These are phyloP conservation scores for Taurulus bubalis DNA, from an alignment of 2,113 vertebrate species.

Conservation along the genomic window DNA sequence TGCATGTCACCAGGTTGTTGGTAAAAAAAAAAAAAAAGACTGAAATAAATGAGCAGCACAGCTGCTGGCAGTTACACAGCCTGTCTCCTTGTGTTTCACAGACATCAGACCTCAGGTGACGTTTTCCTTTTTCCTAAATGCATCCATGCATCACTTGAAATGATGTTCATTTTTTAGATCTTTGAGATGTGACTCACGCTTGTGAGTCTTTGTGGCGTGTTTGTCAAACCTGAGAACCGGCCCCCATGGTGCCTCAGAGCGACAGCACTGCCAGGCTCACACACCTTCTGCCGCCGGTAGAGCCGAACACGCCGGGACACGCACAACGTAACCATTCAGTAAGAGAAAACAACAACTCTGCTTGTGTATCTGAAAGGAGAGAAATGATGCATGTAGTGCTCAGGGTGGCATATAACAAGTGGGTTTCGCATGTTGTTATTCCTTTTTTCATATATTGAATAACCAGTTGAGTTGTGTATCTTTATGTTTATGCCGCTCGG, in stretches of 20 bases:
- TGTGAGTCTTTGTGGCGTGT: slow-evolving; percentile 4
- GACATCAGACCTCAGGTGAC: neutral
- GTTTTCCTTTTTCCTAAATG: neutral
- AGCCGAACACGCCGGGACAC: slow-evolving; percentile 56
- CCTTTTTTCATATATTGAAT: slow-evolving; percentile 8
- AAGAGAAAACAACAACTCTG: slow-evolving; percentile 47
- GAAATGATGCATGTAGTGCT: slow-evolving; percentile 30
- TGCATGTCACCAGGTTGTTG: neutral
- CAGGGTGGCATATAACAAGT: slow-evolving; percentile 4
- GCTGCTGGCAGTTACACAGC: neutral
- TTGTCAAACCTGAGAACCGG: slow-evolving; percentile 32
- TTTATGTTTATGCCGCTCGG: slow-evolving; percentile 19
- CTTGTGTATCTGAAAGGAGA: slow-evolving; percentile 34
- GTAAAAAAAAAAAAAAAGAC: too few species aligned
- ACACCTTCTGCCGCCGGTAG: slow-evolving; percentile 35
- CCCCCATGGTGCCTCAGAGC: slow-evolving; percentile 54
- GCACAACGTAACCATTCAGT: slow-evolving; percentile 35
- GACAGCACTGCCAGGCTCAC: slow-evolving; percentile 57
- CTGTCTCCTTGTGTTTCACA: neutral
- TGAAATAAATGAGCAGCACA: neutral
- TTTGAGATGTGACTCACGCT: slow-evolving; percentile 39
- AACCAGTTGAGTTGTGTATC: neutral
- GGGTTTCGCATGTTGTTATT: neutral
- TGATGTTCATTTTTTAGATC: slow-evolving; percentile 10
- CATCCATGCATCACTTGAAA: neutral